Evolutionary conservation across 2,888 invertebrate species (phyloP).

Genomic region (Slavum lentiscoides): DNA sequence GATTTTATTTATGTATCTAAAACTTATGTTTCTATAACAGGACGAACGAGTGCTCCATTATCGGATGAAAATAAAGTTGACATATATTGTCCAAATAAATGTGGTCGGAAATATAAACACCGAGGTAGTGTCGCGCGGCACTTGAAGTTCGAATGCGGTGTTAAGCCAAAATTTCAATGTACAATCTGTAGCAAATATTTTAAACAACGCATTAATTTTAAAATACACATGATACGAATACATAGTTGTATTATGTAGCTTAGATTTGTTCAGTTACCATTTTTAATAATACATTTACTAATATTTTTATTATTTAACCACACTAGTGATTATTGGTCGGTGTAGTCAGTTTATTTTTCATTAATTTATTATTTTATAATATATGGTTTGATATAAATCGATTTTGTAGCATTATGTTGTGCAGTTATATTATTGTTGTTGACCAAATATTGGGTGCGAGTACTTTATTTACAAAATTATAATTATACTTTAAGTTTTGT

Average conservation of each 20-base stretch:
- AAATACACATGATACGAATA: slow-evolving; percentile 52
- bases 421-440: neutral
- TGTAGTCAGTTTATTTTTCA: neutral
- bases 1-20: slow-evolving; percentile 17
- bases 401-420: neutral
- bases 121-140: slow-evolving; percentile 58
- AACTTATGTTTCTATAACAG: slow-evolving; percentile 37
- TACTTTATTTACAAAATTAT: neutral
- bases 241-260: slow-evolving; percentile 43
- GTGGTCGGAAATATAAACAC: slow-evolving; percentile 56
- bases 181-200: slow-evolving; percentile 52
- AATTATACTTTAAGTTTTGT: neutral
- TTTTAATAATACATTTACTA: neutral
- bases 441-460: neutral
- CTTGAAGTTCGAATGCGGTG: slow-evolving; percentile 62
- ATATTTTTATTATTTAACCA: neutral
- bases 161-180: slow-evolving; percentile 53
- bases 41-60: slow-evolving; percentile 19
- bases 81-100: slow-evolving; percentile 53
- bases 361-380: neutral
- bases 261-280: neutral
- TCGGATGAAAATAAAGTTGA: slow-evolving; percentile 42
- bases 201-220: slow-evolving; percentile 47
- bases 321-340: neutral
- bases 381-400: neutral